These are phyloP conservation scores for Holocentrus rufus DNA, from an alignment of 2,797 vertebrate genomes.

Conservation along the genomic window DNA sequence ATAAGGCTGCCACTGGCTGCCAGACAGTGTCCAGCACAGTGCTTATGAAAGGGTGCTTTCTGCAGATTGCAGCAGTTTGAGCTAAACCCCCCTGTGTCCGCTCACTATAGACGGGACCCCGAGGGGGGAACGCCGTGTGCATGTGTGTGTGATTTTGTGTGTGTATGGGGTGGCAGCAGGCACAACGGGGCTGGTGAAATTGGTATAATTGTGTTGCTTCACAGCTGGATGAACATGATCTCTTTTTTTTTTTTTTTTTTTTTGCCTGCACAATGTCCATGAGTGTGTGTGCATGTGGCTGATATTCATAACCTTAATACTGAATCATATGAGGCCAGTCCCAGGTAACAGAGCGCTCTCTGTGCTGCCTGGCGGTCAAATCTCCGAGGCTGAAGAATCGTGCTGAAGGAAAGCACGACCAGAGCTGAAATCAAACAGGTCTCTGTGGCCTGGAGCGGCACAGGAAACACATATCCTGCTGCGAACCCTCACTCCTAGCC, in stretches of 20 bases:
- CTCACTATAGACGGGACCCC: constrained; percentile 72
- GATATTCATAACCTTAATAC: constrained; percentile 63
- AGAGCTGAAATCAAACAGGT: constrained; percentile 10
- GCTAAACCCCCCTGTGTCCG: constrained; percentile 79
- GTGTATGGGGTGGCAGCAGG: constrained; percentile 28
- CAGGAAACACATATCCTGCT: constrained; percentile 3
- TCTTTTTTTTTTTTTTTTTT: constrained; percentile 31
- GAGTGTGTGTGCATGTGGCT: constrained; percentile 21
- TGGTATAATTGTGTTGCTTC: constrained; percentile 53
- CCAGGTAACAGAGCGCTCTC: constrained; percentile 33
- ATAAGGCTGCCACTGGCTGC: constrained; percentile 72
- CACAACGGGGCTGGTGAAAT: constrained; percentile 51
- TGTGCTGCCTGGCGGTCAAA: constrained; percentile 31
- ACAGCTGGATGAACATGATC: constrained; percentile 44
- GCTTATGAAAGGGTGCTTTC: constrained; percentile 71
- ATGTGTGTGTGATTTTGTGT: constrained; percentile 62
- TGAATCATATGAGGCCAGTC: constrained; percentile 66
- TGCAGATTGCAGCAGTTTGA: constrained; percentile 84
- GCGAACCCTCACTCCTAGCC: background rate
- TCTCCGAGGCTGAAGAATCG: constrained; percentile 25
- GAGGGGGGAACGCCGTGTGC: constrained; percentile 21
- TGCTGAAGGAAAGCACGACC: constrained; percentile 10
- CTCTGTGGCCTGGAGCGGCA: constrained; percentile 5
- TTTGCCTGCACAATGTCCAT: constrained; percentile 32
- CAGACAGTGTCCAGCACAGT: constrained; percentile 73